Evolutionary conservation across 2,888 invertebrate species (phyloP), one percentile per base, ranked within the genome.

Genomic region (Andricus curvator): DNA sequence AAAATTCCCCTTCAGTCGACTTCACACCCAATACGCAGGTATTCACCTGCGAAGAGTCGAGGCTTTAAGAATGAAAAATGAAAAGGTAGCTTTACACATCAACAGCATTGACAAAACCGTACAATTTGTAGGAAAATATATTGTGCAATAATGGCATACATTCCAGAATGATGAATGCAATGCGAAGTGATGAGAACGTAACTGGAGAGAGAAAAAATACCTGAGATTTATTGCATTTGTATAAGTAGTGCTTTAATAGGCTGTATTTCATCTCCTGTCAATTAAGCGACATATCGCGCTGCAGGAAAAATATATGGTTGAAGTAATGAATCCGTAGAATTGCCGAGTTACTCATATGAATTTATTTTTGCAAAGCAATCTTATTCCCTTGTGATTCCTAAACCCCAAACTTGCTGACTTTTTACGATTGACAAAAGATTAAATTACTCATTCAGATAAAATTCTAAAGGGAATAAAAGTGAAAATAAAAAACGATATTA

Each of bases 251-350:
- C 48, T 70, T 70, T 70, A 70, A 70, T 51, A 51, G 70, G 29
- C 51, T 51, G 29, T 70, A 70, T 70, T 51, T 70, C 51, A 51
- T 70, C 70, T 51, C 70, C 51, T 70, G 70, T 29, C 70, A 70
- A 70, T 70, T 70, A 70, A 70, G 33, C n/a, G 8, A 51, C 11
- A 29, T 70, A 48, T 48, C 17, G 48, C 22, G 1, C 22, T n/a
- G 9, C 60, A 60, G 22, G 60, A 60, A 60, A 60, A 60, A 60
- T 60, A 56, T 56, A 60, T 60, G 41, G 13, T 25, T 68, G 68
- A 48, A 68, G 37, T 66, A 17, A 17, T 48, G 13, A 17, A 48
- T 48, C 6, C 22, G 11, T 22, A 4, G 60, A 60, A 60, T 60
- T 22, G 11, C 22, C 60, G 22, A 60, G 11, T 60, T 22, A 60